Percentiles rank a stretch among this genome's conserved stretches.
Evolutionary conservation across 2,797 vertebrate species (phyloP).

Genomic region (Microcaecilia unicolor): DNA sequence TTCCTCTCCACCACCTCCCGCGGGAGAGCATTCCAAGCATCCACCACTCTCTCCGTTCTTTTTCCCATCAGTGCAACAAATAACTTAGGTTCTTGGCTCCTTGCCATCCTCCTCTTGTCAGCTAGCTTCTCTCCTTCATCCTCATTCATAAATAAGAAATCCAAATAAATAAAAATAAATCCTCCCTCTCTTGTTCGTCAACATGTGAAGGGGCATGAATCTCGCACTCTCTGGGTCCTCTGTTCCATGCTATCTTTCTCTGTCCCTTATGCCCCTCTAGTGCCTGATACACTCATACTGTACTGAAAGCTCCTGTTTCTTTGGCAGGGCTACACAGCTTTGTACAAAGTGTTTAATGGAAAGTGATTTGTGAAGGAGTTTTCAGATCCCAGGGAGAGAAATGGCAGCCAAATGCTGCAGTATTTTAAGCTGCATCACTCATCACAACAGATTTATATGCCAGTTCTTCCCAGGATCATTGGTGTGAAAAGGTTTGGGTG

Average conservation of each 20-base stretch:
- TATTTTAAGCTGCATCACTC: conserved; percentile 39
- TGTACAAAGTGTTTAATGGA: conserved; percentile 15
- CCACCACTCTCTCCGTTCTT: too few relatives aligned
- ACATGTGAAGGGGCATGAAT: rapidly evolving
- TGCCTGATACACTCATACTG: too few relatives aligned
- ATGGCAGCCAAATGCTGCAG: conserved; percentile 30
- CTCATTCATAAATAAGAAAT: too few relatives aligned
- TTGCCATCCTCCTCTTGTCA: conserved; percentile 7
- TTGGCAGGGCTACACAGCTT: conserved; percentile 10
- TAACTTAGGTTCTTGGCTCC: too few relatives aligned
- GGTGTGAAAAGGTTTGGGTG: background rate
- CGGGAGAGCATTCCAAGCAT: too few relatives aligned
- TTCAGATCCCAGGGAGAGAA: conserved; percentile 18
- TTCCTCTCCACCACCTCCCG: too few relatives aligned
- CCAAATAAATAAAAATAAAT: too few relatives aligned
- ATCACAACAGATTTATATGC: conserved; percentile 35
- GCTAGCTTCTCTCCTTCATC: too few relatives aligned
- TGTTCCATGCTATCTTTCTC: too few relatives aligned
- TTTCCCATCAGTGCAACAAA: too few relatives aligned
- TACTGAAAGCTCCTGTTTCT: conserved; percentile 17
- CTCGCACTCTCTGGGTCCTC: background rate
- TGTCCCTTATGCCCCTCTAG: too few relatives aligned
- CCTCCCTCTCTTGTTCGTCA: background rate
- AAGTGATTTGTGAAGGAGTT: conserved; percentile 34
- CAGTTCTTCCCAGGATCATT: conserved; percentile 11